Evolutionary conservation across 2,113 vertebrate species (phyloP), one percentile per base, ranked within the genome.

Genomic region (Cisticola juncidis): DNA sequence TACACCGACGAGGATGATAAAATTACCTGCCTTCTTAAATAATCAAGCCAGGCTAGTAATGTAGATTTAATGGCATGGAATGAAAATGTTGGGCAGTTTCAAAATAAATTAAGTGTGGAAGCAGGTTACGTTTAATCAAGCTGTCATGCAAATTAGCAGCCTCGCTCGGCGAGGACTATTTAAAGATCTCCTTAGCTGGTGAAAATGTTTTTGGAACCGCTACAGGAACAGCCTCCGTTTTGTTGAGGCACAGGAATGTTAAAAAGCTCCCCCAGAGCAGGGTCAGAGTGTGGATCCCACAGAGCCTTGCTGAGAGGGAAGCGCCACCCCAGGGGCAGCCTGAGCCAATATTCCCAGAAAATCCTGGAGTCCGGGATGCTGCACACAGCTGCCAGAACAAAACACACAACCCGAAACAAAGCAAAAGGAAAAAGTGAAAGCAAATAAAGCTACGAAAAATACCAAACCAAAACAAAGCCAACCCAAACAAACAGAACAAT

Each of bases 91-190:
- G 77, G 81, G 72, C 76, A 95, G 84, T 56, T 94, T 89, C 73
- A 89, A 87, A 95, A 92, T 83, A 94, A 96, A 92, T 92, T 69
- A 94, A 92, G 83, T 74, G 81, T 92, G 81, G 69, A 92, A 86
- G 56, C 87, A 86, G 92, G 77, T 91, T 92, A 94, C 5, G 0
- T 84, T 95, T 91, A 94, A 92, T 95, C 92, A 86, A 97, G 93
- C 89, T 89, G 86, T 54, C 91, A 87, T 36, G 61, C 84, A 91
- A 91, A 94, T 86, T 36, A 94, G 89, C 16, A 1, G 81, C 85
- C 87, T 76, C 56, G 13, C 56, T 86, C 24, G 1, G 51, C 9
- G 17, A 78, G 81, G 33, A 22, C 94, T 94, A 86, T 91, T 91
- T 81, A 76, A 95, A 72, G 81, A 86, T 89, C 29, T 76, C n/a